A percentile compares a stretch with the other conserved stretches of the same genome.
These are phyloP conservation scores for Mus musculus DNA, from an alignment of 2,113 vertebrate genomes.

Conservation along the genomic window DNA sequence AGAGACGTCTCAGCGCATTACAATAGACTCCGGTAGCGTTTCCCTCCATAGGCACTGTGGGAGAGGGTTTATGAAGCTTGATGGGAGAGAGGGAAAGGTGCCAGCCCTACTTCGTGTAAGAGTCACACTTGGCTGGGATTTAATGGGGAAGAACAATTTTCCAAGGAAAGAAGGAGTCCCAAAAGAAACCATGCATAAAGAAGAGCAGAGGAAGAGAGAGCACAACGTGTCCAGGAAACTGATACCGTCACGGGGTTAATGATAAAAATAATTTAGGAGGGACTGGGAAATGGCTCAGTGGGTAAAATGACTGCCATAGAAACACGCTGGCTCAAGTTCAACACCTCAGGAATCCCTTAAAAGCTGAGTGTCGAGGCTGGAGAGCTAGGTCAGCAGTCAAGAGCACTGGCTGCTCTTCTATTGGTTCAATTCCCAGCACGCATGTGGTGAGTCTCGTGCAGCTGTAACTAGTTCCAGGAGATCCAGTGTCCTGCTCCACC, in stretches of 20 bases:
- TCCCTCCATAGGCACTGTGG: neutral
- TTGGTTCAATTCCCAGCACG: neutral
- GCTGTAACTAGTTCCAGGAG: neutral
- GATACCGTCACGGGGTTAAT: neutral
- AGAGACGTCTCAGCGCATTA: neutral
- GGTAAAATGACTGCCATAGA: neutral
- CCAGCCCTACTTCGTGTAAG: neutral
- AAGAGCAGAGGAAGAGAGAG: neutral
- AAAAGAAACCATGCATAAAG: neutral
- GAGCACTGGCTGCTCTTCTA: neutral
- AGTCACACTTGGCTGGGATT: neutral
- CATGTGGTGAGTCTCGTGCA: neutral
- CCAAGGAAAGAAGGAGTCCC: neutral
- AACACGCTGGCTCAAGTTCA: neutral
- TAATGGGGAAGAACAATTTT: conserved; percentile 7
- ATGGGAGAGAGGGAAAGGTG: neutral
- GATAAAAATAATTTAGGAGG: neutral
- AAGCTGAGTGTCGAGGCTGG: neutral
- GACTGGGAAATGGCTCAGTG: neutral
- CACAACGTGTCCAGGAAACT: neutral
- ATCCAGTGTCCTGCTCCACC: neutral
- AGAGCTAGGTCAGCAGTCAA: neutral
- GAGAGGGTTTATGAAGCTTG: neutral
- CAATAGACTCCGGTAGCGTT: neutral
- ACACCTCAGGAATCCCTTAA: neutral